Conservation (phyloP, 30 jellyfish, hydroid and myxozoan genomes). For the Phacellophora camtschatica region DNA sequence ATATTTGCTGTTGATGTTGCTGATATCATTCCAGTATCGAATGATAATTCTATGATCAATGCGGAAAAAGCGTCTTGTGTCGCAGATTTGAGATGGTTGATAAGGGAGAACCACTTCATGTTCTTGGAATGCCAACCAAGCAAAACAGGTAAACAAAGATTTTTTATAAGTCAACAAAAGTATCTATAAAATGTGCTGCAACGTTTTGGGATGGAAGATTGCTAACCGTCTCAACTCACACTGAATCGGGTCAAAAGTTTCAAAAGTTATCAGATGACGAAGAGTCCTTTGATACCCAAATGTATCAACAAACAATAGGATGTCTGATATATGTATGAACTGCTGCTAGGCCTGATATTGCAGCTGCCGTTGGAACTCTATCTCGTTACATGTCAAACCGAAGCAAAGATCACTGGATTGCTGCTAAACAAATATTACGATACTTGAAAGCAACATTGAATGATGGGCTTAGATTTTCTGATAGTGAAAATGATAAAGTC, state of each 20-base stretch:
- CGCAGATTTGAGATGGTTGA: conserved; percentile 15
- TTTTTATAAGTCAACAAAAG: conserved; percentile 10
- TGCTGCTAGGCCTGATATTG: conserved; percentile 38
- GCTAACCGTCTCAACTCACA: conserved; percentile 37
- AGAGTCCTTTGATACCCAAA: not conserved
- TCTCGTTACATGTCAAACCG: conserved; percentile 10
- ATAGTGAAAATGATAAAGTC: not conserved
- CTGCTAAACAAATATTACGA: conserved; percentile 1
- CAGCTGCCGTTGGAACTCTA: conserved; percentile 23
- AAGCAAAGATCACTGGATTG: conserved; percentile 33
- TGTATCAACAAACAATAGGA: conserved; percentile 7
- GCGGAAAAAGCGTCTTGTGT: not conserved
- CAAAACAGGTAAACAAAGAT: not conserved
- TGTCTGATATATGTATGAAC: conserved; percentile 13
- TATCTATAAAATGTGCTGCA: conserved; percentile 5
- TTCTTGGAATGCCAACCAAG: conserved; percentile 39
- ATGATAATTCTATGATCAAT: not conserved
- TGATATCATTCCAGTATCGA: conserved; percentile 6
- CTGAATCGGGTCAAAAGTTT: conserved; percentile 17
- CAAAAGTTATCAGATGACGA: not conserved
- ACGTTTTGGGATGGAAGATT: conserved; percentile 10
- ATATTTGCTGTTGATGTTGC: conserved; percentile 20
- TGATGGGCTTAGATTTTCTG: not conserved
- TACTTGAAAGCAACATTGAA: conserved; percentile 11
- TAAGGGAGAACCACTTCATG: conserved; percentile 21